Evolutionary conservation across 2,797 vertebrate species (phyloP).

Genomic region (Cossypha heuglini): DNA sequence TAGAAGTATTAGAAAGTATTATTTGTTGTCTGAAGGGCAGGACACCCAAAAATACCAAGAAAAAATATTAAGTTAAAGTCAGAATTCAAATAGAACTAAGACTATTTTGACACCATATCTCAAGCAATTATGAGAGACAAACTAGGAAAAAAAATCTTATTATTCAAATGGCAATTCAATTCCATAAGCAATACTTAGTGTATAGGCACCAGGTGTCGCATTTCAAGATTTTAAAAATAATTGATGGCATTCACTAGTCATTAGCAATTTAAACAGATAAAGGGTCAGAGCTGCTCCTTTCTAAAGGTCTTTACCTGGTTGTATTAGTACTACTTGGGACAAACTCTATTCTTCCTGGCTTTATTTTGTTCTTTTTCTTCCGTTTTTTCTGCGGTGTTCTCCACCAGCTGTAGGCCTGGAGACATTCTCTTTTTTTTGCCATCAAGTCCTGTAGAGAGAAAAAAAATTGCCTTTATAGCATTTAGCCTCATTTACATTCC

Average conservation of each 20-base stretch:
- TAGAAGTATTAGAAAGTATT: not conserved
- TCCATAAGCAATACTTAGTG: not conserved
- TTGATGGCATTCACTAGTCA: not conserved
- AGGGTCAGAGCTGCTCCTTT: not conserved
- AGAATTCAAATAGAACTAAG: not conserved
- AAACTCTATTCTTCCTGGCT: conserved; percentile 70
- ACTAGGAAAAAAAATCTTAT: not conserved
- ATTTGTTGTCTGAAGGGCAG: not conserved
- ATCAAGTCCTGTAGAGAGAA: conserved; percentile 66
- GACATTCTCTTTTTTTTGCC: conserved; percentile 69
- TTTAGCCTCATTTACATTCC: conserved; percentile 72
- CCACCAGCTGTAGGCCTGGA: conserved; percentile 72
- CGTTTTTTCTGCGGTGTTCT: conserved; percentile 68
- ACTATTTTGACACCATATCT: not conserved
- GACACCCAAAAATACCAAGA: not conserved
- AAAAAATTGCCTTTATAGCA: conserved; percentile 61
- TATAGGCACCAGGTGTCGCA: not conserved
- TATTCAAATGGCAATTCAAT: not conserved
- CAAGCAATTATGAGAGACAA: fast-evolving
- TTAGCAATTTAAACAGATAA: not conserved
- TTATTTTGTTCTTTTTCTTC: conserved; percentile 75
- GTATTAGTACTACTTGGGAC: conserved; percentile 56
- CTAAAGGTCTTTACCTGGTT: conserved; percentile 58
- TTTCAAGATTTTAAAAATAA: not conserved
- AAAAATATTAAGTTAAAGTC: not conserved